These are phyloP conservation scores for Strongylocentrotus purpuratus DNA, from an alignment of 35 echinoderm and acorn worm genomes.

Conservation along the genomic window DNA sequence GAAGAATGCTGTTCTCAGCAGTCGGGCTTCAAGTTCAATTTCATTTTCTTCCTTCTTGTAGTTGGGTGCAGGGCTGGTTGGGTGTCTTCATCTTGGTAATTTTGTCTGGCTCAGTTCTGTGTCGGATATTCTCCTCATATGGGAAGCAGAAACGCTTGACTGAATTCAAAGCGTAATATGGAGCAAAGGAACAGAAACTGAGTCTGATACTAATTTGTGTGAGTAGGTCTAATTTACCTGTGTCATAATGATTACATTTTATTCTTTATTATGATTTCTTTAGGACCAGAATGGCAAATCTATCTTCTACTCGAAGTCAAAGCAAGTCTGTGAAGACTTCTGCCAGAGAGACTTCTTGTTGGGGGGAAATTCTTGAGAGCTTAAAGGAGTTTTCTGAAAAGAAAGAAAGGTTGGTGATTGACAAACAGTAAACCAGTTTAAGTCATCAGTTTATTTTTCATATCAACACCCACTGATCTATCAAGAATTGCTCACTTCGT, in stretches of 20 bases:
- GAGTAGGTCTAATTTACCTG: too few relatives aligned
- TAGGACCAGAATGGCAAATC: background rate
- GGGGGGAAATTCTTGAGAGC: background rate
- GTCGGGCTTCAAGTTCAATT: too few relatives aligned
- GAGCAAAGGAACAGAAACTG: too few relatives aligned
- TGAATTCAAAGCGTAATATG: too few relatives aligned
- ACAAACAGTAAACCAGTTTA: background rate
- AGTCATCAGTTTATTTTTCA: background rate
- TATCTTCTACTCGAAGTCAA: background rate
- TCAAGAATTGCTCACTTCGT: background rate
- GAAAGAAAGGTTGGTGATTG: background rate
- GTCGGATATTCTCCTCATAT: too few relatives aligned
- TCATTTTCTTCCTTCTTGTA: too few relatives aligned
- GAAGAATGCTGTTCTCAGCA: too few relatives aligned
- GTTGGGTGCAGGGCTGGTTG: too few relatives aligned
- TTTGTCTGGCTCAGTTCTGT: too few relatives aligned
- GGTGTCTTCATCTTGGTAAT: too few relatives aligned
- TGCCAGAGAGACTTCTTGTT: background rate
- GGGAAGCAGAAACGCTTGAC: too few relatives aligned
- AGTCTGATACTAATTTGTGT: too few relatives aligned
- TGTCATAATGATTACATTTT: background rate
- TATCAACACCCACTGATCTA: background rate
- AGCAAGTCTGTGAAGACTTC: background rate
- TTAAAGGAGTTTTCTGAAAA: constrained; percentile 8
- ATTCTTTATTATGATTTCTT: background rate